Evolutionary conservation across 2,113 vertebrate genomes (phyloP), one percentile per base, ranked within the genome.

Genomic region (Sylvilagus bachmani): DNA sequence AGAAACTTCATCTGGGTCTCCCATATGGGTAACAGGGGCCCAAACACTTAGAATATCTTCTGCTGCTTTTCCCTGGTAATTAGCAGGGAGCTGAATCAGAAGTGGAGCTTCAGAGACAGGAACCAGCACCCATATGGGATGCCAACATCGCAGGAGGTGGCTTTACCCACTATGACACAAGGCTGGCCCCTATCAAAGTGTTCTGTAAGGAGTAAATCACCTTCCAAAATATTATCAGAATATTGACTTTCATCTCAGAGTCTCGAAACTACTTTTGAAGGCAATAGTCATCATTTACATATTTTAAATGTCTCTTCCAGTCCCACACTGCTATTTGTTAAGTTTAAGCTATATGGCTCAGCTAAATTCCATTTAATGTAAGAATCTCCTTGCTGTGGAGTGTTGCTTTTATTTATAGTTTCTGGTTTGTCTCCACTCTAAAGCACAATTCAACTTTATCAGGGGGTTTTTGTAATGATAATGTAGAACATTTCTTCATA

Each of bases 391-490:
- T 66, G 27, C 94, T 73, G 51, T 19, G 11, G 25, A 93, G 10
- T 4, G 19, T 85, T 62, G 62, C 44, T 96, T 93, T 90, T 96
- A 71, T 79, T 83, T 70, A 83, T 81, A 93, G 87, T 74, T 36
- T 90, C 17, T 78, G 87, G 73, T 75, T 85, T 82, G 51, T 88
- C 66, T 93, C 58, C n/a, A 86, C 58, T 90, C 96, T 79, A 92
- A 97, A 95, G 92, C 79, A 92, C 58, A 95, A 91, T 89, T 93
- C 88, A 75, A 70, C 89, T 84, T 86, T 96, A 81, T 73, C 24
- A 29, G 74, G n/a, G 89, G 53, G 70, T 58, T 85, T 96, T 95
- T 93, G 75, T 95, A 89, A 97, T 97, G 89, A 94, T 95, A 97
- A 95, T 90, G 61, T 69, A 62, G 55, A 31, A 91, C 36, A 91